Evolutionary conservation across 2,888 invertebrate genomes (phyloP).

Genomic region (Nymphalis polychloros): DNA sequence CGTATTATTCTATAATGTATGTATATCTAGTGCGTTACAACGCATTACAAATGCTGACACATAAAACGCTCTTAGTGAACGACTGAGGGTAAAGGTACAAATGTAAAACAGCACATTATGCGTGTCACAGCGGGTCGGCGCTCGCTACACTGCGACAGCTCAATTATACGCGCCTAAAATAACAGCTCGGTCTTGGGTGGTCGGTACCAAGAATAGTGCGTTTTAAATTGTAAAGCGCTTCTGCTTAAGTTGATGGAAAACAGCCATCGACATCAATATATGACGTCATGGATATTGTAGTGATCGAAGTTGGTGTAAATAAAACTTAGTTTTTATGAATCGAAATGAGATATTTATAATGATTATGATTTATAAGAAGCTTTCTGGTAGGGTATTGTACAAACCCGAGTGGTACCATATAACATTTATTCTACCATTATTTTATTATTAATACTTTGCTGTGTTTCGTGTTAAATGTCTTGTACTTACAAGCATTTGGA

Average conservation of each 20-base stretch:
- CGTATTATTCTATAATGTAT: slow-evolving; percentile 25
- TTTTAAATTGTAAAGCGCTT: slow-evolving; percentile 57
- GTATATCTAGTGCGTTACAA: slow-evolving; percentile 35
- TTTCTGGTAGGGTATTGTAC: no score
- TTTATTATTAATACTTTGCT: no score
- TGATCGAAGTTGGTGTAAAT: background rate
- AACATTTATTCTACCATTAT: no score
- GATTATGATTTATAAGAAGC: no score
- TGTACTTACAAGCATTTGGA: no score
- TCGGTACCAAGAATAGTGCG: slow-evolving; percentile 68
- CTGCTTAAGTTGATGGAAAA: slow-evolving; percentile 28
- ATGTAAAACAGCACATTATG: slow-evolving; percentile 69
- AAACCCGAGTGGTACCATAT: no score
- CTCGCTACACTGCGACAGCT: slow-evolving; percentile 66
- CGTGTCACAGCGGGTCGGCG: slow-evolving; percentile 62
- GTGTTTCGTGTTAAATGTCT: no score
- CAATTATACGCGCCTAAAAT: slow-evolving; percentile 79
- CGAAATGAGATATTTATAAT: no score
- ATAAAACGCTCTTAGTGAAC: slow-evolving; percentile 32
- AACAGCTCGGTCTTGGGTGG: slow-evolving; percentile 56
- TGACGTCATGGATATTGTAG: background rate
- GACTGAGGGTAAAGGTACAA: slow-evolving; percentile 44
- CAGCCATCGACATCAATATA: background rate
- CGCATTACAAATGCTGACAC: slow-evolving; percentile 38
- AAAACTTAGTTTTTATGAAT: no score